phyloP scores from a whole-genome alignment of 2,113 vertebrate genomes.

The Burhinus bistriatus region DNA sequence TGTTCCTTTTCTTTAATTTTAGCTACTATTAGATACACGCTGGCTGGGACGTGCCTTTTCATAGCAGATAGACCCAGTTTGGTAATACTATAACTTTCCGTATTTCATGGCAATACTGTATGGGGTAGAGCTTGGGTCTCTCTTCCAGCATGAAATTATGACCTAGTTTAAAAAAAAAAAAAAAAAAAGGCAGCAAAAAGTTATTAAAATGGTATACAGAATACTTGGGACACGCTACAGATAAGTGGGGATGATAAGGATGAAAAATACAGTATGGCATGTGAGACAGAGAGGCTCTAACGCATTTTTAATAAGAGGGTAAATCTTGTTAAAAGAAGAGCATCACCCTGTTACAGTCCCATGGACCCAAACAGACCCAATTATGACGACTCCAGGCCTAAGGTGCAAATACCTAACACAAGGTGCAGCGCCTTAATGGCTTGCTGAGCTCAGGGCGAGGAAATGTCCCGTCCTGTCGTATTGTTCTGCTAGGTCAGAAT shows the following conservation, averaged over 20 bases:
- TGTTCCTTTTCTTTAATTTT: neutral
- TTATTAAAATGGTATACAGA: neutral
- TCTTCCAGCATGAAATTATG: neutral
- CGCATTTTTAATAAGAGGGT: neutral
- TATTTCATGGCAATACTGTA: neutral
- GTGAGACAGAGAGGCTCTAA: neutral
- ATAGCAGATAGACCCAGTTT: neutral
- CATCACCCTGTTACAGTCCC: neutral
- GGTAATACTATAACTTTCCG: neutral
- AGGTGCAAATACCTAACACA: neutral
- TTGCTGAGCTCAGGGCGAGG: neutral
- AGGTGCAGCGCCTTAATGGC: accelerated
- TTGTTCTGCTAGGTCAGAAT: neutral
- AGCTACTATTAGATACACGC: neutral
- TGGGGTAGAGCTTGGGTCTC: neutral
- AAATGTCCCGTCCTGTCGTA: accelerated
- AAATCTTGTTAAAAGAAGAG: neutral
- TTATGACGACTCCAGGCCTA: neutral
- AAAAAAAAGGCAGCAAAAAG: neutral
- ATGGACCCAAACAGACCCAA: accelerated
- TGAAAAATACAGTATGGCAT: neutral
- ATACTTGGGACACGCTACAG: neutral
- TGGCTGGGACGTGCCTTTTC: neutral
- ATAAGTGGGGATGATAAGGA: neutral
- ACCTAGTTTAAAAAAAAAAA: neutral